A percentile compares a stretch with the other conserved stretches of the same genome.
These are phyloP conservation scores for Caiman crocodilus DNA, from an alignment of 2,797 vertebrate species.

Conservation along the genomic window DNA sequence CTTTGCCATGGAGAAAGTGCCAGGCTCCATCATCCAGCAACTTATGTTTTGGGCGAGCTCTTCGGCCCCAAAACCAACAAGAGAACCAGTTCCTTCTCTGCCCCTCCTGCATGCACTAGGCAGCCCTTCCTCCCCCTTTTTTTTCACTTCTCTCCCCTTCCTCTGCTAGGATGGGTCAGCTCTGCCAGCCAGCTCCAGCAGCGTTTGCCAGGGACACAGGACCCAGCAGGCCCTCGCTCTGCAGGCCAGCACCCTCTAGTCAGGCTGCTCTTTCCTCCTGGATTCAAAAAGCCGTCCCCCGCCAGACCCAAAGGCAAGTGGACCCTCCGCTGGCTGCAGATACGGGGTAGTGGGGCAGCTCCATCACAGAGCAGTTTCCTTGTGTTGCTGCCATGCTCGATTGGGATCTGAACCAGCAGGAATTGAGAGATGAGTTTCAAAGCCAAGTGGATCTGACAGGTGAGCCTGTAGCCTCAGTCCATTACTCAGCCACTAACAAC, in stretches of 20 bases:
- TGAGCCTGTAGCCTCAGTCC: background rate
- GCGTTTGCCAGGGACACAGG: background rate
- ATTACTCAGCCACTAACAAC: background rate
- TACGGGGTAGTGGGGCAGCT: background rate
- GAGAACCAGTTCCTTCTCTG: background rate
- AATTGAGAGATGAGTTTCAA: background rate
- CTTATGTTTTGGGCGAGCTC: background rate
- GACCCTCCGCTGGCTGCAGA: background rate
- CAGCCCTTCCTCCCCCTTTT: background rate
- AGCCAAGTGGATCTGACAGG: background rate
- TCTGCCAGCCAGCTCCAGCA: background rate
- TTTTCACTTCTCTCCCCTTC: background rate
- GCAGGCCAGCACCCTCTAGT: background rate
- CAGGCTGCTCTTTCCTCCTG: background rate
- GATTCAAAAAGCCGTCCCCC: background rate
- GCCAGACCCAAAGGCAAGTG: background rate
- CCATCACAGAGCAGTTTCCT: background rate
- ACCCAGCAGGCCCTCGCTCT: background rate
- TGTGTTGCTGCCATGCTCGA: background rate
- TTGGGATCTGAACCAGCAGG: background rate
- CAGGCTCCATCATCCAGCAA: accelerated
- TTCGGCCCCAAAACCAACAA: background rate
- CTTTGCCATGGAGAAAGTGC: accelerated
- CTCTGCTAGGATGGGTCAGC: background rate
- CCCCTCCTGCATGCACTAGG: background rate